Evolutionary conservation across 2,888 invertebrate species (phyloP).

Genomic region (Hanleya hanleyi): DNA sequence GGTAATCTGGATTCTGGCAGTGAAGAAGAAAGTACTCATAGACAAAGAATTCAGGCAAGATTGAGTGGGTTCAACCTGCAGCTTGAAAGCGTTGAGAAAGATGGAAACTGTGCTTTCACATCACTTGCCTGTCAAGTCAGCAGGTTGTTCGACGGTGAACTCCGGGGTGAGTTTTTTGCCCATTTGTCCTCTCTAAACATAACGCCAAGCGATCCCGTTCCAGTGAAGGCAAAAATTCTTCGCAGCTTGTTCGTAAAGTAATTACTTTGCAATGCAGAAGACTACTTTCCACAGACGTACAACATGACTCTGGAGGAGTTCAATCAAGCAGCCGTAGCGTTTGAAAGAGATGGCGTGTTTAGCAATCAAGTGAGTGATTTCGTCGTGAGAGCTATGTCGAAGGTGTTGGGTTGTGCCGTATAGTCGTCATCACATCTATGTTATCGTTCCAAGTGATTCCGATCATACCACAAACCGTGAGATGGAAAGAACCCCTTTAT

Average conservation of each 20-base stretch:
- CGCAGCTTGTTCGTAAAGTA: background rate
- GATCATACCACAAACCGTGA: background rate
- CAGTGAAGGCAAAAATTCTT: background rate
- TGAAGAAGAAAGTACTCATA: background rate
- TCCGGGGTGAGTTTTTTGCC: background rate
- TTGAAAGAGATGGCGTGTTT: background rate
- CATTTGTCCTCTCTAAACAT: background rate
- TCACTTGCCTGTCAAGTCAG: background rate
- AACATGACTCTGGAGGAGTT: background rate
- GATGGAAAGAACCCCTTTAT: background rate
- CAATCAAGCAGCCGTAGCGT: background rate
- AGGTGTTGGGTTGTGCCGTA: background rate
- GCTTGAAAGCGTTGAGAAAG: background rate
- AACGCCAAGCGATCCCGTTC: background rate
- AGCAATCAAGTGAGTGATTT: background rate
- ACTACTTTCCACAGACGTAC: background rate
- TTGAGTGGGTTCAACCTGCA: background rate
- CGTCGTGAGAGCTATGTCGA: background rate
- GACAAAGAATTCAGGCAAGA: background rate
- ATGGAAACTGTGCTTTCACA: conserved; percentile 4
- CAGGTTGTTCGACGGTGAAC: background rate
- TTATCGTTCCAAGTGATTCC: background rate
- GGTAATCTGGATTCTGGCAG: background rate
- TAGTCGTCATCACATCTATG: background rate
- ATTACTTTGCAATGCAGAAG: background rate